These are phyloP conservation scores for Neoniphon sammara DNA, from an alignment of 2,797 vertebrate genomes.

Conservation along the genomic window DNA sequence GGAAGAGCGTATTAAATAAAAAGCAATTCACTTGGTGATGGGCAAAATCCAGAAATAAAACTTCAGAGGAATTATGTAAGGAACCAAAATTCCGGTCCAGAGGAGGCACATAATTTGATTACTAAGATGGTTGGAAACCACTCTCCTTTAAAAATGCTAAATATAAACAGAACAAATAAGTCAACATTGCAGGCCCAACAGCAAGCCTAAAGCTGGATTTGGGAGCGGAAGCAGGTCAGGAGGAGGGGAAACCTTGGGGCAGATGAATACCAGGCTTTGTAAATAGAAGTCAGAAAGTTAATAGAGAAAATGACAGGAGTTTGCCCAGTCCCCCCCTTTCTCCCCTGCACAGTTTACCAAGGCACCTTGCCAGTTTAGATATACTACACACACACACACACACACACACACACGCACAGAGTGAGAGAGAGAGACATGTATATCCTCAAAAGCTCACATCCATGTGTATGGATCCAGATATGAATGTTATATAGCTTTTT, in stretches of 20 bases:
- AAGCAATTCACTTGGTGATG: slow-evolving; percentile 4
- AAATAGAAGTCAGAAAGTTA: slow-evolving; percentile 71
- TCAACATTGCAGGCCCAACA: slow-evolving; percentile 62
- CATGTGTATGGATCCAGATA: slow-evolving; percentile 36
- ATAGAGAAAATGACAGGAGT: slow-evolving; percentile 81
- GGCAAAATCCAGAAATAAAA: slow-evolving; percentile 56
- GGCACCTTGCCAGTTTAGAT: slow-evolving; percentile 79
- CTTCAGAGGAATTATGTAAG: slow-evolving; percentile 59
- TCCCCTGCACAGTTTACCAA: slow-evolving; percentile 74
- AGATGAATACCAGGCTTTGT: slow-evolving; percentile 85
- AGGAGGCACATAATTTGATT: slow-evolving; percentile 58
- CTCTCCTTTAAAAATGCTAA: slow-evolving; percentile 71
- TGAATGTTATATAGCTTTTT: slow-evolving; percentile 35
- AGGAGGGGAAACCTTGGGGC: slow-evolving; percentile 65
- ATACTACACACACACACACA: slow-evolving; percentile 47
- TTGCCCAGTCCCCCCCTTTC: slow-evolving; percentile 63
- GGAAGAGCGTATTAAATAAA: slow-evolving; percentile 7
- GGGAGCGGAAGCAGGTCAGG: slow-evolving; percentile 78
- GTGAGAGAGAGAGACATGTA: slow-evolving; percentile 26
- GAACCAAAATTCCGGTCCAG: slow-evolving; percentile 38
- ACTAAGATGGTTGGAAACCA: slow-evolving; percentile 57
- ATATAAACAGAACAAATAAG: slow-evolving; percentile 82
- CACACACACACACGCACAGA: neutral
- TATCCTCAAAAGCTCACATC: slow-evolving; percentile 5
- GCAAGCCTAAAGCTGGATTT: slow-evolving; percentile 68